Conservation (phyloP, 2,888 invertebrate species). For the Notocelia uddmanniana region DNA sequence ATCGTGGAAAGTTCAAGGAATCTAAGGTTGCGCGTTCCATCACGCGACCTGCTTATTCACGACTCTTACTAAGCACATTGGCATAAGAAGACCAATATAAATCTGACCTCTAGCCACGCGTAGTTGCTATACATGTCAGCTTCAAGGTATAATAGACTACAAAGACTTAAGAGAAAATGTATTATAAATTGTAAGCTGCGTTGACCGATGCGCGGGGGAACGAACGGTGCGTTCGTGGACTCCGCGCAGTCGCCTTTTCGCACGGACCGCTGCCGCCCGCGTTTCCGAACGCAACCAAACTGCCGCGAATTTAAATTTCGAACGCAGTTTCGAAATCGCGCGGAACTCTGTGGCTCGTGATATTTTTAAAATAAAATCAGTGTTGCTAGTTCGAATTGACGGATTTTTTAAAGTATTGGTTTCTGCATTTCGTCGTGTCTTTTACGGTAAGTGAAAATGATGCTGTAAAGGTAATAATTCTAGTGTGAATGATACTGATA, state of each 20-base stretch:
- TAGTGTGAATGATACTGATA: conserved; percentile 40
- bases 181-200: conserved; percentile 35
- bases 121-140: background rate
- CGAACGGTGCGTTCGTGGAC: conserved; percentile 58
- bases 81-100: background rate
- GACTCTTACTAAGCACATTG: background rate
- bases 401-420: conserved; percentile 65
- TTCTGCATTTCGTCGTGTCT: conserved; percentile 60
- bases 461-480: conserved; percentile 28
- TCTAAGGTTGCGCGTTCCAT: conserved; percentile 46
- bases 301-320: conserved; percentile 50
- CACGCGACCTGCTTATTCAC: conserved; percentile 55
- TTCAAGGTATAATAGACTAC: background rate
- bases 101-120: background rate
- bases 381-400: conserved; percentile 62
- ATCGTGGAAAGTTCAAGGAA: conserved; percentile 46
- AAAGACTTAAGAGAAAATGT: background rate
- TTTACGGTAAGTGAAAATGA: conserved; percentile 69
- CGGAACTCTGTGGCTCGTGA: conserved; percentile 41
- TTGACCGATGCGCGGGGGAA: conserved; percentile 75
- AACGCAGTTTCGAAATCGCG: conserved; percentile 42
- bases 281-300: conserved; percentile 50
- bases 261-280: conserved; percentile 68
- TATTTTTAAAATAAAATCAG: conserved; percentile 56
- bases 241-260: conserved; percentile 73